Conservation (phyloP, 2,113 vertebrate species). For the Recurvirostra avosetta region DNA sequence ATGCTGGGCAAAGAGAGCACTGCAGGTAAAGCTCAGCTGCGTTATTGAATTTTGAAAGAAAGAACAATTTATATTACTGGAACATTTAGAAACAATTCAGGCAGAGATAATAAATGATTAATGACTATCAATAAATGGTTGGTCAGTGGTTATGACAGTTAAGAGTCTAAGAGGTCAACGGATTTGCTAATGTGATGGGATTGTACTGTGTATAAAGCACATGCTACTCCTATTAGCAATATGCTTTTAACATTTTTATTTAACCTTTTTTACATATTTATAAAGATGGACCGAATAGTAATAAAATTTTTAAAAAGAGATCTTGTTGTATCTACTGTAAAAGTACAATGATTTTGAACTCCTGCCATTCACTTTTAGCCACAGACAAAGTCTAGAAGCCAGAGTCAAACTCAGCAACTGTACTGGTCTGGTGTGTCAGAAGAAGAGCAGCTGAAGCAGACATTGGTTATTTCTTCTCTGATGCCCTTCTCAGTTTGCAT, state of each 20-base stretch:
- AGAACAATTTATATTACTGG: not conserved
- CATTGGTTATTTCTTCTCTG: not conserved
- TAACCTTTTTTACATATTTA: not conserved
- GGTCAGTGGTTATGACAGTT: not conserved
- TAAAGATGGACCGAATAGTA: not conserved
- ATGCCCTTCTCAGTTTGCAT: not conserved
- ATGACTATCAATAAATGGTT: slow-evolving; percentile 21
- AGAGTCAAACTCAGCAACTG: not conserved
- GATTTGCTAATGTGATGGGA: not conserved
- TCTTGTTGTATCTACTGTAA: not conserved
- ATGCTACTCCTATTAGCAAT: not conserved
- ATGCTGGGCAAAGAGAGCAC: not conserved
- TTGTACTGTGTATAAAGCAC: not conserved
- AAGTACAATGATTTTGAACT: not conserved
- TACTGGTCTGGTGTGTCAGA: not conserved
- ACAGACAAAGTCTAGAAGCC: not conserved
- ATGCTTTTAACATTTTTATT: not conserved
- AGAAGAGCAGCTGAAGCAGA: not conserved
- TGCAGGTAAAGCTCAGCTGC: not conserved
- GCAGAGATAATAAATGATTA: slow-evolving; percentile 24
- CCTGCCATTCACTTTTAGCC: not conserved
- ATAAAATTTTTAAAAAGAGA: not conserved
- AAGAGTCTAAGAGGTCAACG: not conserved
- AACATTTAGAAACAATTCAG: slow-evolving; percentile 25
- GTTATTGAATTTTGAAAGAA: not conserved